A percentile compares a stretch with the other conserved stretches of the same genome.
Evolutionary conservation across 2,888 invertebrate genomes (phyloP).

Genomic region (Caenorhabditis sp.): DNA sequence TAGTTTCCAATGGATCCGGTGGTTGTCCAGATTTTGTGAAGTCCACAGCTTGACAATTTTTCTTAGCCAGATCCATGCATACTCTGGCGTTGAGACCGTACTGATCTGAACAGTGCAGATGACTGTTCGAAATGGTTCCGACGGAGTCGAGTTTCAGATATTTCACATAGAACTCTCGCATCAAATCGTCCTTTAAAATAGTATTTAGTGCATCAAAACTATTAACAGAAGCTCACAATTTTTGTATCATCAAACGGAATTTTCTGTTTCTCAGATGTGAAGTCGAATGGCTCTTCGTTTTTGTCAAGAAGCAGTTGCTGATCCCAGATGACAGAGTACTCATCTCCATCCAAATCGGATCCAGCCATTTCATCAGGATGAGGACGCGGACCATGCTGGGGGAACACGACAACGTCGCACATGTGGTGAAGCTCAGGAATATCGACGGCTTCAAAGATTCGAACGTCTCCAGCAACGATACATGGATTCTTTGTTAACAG

Average conservation of each 20-base stretch:
- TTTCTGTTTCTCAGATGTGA: conserved; percentile 66
- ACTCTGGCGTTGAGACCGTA: conserved; percentile 79
- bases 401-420: conserved; percentile 84
- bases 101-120: conserved; percentile 83
- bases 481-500: conserved; percentile 84
- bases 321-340: conserved; percentile 84
- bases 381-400: conserved; percentile 83
- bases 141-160: conserved; percentile 83
- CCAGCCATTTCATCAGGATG: conserved; percentile 85
- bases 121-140: conserved; percentile 82
- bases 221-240: conserved; percentile 45
- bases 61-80: conserved; percentile 77
- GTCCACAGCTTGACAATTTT: conserved; percentile 82
- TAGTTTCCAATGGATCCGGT: conserved; percentile 55
- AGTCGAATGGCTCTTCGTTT: conserved; percentile 81
- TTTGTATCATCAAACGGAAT: conserved; percentile 50
- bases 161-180: conserved; percentile 82
- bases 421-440: conserved; percentile 79
- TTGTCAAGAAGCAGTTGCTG: conserved; percentile 80
- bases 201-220: background rate
- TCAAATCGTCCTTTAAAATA: conserved; percentile 61
- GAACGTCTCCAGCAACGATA: conserved; percentile 84
- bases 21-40: conserved; percentile 74
- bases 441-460: conserved; percentile 82
- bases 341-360: conserved; percentile 84